phyloP scores from a whole-genome alignment of 2,797 vertebrate genomes.

The Vespertilio murinus region DNA sequence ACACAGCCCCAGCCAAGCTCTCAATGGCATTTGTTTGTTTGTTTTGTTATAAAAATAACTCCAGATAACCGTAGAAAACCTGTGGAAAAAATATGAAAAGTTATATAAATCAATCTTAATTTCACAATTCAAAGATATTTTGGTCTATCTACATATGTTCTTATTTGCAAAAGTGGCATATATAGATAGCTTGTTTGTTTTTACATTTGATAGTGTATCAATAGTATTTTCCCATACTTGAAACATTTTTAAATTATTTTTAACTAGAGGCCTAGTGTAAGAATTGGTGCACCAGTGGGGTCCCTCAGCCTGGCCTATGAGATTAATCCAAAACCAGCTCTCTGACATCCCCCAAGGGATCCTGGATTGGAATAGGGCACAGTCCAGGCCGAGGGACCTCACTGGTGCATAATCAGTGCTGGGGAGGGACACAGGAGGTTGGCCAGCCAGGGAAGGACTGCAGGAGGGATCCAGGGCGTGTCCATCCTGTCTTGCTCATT shows the following conservation, averaged over 20 bases:
- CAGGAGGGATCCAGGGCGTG: no score
- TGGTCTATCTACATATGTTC: background rate
- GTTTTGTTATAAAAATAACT: background rate
- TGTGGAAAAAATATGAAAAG: background rate
- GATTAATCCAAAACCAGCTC: no score
- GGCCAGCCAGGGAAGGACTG: no score
- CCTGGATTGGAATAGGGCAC: no score
- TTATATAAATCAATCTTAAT: background rate
- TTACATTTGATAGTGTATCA: background rate
- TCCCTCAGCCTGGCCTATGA: no score
- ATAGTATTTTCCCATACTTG: background rate
- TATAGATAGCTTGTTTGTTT: background rate
- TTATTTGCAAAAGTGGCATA: background rate
- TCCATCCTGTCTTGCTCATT: no score
- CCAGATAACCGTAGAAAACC: background rate
- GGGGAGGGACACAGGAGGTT: no score
- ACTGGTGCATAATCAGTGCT: no score
- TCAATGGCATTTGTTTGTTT: background rate
- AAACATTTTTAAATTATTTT: slow-evolving; percentile 2
- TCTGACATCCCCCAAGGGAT: no score
- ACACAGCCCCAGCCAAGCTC: background rate
- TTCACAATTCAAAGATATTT: background rate
- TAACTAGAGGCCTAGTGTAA: no score
- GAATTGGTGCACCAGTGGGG: no score
- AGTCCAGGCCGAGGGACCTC: no score